phyloP scores from a whole-genome alignment of 2,113 vertebrate genomes.

The Pelecanoides urinatrix region DNA sequence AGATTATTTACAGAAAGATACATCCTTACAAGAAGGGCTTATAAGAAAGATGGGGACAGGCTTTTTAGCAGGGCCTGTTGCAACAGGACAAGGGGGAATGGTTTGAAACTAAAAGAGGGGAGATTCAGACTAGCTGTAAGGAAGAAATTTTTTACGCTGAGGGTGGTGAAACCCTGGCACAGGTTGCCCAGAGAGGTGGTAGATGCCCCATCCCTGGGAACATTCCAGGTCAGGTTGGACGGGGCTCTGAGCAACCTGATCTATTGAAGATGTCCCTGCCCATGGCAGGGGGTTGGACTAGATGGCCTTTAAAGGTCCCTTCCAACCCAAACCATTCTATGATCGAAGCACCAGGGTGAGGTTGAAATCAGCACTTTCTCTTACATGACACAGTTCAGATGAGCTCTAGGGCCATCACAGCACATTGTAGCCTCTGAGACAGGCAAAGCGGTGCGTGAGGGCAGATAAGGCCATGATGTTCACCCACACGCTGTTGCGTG shows the following conservation, averaged over 20 bases:
- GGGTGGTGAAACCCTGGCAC: accelerated
- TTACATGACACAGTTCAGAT: background rate
- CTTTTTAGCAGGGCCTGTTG: background rate
- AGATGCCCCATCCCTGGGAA: background rate
- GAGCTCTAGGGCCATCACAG: background rate
- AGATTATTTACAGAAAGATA: background rate
- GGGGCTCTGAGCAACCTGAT: accelerated
- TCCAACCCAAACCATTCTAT: background rate
- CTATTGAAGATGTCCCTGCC: background rate
- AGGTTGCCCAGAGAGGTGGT: background rate
- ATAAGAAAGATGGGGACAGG: background rate
- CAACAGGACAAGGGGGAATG: background rate
- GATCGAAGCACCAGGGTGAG: background rate
- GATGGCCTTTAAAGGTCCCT: background rate
- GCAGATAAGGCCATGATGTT: background rate
- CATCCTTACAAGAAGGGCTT: background rate
- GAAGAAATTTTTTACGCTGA: background rate
- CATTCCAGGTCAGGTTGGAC: accelerated
- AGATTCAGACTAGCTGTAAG: background rate
- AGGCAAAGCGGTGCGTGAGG: background rate
- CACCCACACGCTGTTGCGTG: background rate
- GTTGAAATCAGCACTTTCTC: background rate
- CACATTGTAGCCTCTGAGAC: background rate
- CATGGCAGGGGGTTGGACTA: accelerated
- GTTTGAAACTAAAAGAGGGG: background rate